Evolutionary conservation across 2,113 vertebrate species (phyloP).

Genomic region (Podilymbus podiceps): DNA sequence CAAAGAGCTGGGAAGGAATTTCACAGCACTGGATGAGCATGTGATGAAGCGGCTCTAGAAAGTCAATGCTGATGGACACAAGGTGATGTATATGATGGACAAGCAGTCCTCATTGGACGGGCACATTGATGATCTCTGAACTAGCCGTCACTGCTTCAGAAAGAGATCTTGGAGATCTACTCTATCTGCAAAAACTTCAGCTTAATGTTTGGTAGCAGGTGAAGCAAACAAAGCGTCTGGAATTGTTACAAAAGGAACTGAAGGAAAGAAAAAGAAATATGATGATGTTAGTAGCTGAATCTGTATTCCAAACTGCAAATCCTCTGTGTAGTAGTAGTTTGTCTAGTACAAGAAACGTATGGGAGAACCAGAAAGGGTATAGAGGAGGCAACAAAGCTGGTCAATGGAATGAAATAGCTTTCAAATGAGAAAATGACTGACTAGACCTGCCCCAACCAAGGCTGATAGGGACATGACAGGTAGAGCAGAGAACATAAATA

Average conservation of each 20-base stretch:
- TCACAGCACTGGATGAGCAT: background rate
- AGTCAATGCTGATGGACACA: background rate
- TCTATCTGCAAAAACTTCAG: background rate
- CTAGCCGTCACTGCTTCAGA: accelerated
- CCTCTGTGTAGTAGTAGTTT: background rate
- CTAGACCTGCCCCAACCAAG: background rate
- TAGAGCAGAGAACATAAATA: background rate
- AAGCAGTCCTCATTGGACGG: background rate
- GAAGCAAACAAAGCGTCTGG: background rate
- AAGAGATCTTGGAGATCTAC: background rate
- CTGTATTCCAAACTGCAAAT: background rate
- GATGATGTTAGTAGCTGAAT: background rate
- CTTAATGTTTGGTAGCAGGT: background rate
- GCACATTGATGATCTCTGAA: background rate
- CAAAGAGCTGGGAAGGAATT: background rate
- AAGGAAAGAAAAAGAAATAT: background rate
- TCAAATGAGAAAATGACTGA: background rate
- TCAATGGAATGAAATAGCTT: background rate
- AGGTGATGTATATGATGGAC: background rate
- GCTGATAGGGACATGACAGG: background rate
- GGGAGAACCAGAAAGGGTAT: background rate
- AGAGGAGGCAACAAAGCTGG: background rate
- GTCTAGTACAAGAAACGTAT: background rate
- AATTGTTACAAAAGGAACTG: background rate
- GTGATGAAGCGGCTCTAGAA: background rate